These are phyloP conservation scores for Minunthozetes semirufus DNA, from an alignment of 2,888 invertebrate genomes.

Conservation along the genomic window DNA sequence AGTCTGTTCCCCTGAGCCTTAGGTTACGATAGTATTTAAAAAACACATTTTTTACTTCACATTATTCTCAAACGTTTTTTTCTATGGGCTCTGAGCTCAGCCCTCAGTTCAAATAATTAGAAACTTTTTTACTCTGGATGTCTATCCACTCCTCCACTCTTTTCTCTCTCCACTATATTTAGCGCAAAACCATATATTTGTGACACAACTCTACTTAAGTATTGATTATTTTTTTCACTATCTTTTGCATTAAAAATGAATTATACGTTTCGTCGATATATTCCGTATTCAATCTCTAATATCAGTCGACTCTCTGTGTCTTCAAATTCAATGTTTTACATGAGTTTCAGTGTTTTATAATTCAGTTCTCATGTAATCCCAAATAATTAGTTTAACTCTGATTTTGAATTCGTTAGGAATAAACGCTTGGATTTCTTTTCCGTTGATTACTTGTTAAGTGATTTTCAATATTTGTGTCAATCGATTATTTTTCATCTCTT, in stretches of 20 bases:
- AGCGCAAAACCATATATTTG: conserved; percentile 13
- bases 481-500: too few relatives aligned
- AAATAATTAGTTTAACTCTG: too few relatives aligned
- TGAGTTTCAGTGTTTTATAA: too few relatives aligned
- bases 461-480: too few relatives aligned
- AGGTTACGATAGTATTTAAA: conserved; percentile 27
- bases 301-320: too few relatives aligned
- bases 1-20: conserved; percentile 19
- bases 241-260: conserved; percentile 24
- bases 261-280: conserved; percentile 8
- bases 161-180: conserved; percentile 2
- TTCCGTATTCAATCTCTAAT: not conserved
- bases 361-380: too few relatives aligned
- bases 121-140: not conserved
- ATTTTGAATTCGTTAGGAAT: too few relatives aligned
- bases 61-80: conserved; percentile 1
- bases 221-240: conserved; percentile 27
- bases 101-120: conserved; percentile 16
- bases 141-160: not conserved
- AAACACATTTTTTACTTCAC: conserved; percentile 29
- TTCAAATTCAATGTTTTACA: too few relatives aligned
- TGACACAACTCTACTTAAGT: conserved; percentile 16
- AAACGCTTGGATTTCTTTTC: too few relatives aligned
- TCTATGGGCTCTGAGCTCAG: not conserved
- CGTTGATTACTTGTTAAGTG: too few relatives aligned